Percentiles rank a stretch among this genome's conserved stretches.
Evolutionary conservation across 37 sponge, comb jelly and placozoan species (phyloP).

Genomic region (Cladorhizidae sp.): DNA sequence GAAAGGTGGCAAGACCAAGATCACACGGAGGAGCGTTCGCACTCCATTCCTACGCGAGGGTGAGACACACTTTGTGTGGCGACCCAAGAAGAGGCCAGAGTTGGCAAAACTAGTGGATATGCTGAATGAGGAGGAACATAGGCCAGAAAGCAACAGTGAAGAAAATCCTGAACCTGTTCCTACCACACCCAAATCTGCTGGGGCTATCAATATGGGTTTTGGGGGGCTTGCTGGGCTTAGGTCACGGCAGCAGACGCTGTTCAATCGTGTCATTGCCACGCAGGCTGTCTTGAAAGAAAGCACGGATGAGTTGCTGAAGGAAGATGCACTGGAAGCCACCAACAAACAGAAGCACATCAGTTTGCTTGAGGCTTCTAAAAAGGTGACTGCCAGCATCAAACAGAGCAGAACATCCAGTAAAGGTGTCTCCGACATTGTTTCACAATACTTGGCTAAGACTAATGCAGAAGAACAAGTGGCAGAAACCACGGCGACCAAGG

Average conservation of each 20-base stretch:
- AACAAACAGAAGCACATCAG: background rate
- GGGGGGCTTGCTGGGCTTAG: background rate
- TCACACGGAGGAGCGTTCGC: background rate
- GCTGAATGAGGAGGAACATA: background rate
- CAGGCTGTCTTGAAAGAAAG: constrained; percentile 40
- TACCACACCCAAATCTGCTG: background rate
- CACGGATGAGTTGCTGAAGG: constrained; percentile 36
- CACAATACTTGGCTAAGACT: background rate
- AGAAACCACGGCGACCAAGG: background rate
- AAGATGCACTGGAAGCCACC: background rate
- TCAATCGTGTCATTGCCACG: constrained; percentile 31
- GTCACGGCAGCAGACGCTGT: constrained; percentile 28
- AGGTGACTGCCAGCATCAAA: constrained; percentile 8
- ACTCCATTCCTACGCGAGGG: constrained; percentile 33
- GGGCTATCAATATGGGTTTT: background rate
- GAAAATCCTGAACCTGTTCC: background rate
- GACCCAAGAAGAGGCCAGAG: constrained; percentile 19
- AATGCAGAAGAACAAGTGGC: background rate
- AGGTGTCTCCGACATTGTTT: constrained; percentile 5
- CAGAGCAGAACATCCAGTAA: background rate
- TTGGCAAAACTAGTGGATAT: constrained; percentile 5
- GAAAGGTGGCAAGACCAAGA: too few species aligned
- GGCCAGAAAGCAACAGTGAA: background rate
- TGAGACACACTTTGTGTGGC: constrained; percentile 32
- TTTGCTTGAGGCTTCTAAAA: constrained; percentile 16